Percentiles rank a stretch among this genome's conserved stretches.
These are phyloP conservation scores for Turritopsis dohrnii DNA, from an alignment of 30 jellyfish, hydroid and myxozoan genomes.

Conservation along the genomic window DNA sequence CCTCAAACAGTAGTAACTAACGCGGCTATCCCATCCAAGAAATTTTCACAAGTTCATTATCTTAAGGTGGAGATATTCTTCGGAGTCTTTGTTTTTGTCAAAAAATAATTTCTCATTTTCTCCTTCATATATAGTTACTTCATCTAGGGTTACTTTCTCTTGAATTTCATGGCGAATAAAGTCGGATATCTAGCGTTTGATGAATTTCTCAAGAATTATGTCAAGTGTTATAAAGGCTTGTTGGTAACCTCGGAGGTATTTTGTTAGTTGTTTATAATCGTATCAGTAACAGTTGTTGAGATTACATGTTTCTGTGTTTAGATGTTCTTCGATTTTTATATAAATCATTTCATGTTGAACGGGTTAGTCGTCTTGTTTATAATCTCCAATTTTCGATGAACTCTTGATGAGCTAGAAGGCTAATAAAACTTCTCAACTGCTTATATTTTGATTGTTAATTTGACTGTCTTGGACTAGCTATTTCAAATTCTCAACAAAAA, in stretches of 20 bases:
- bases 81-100: not conserved
- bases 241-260: conserved; percentile 76
- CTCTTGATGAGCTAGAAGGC: too few species aligned
- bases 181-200: conserved; percentile 52
- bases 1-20: conserved; percentile 39
- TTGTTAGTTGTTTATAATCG: not conserved
- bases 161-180: conserved; percentile 36
- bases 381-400: too few species aligned
- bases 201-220: conserved; percentile 36
- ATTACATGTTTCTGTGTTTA: not conserved
- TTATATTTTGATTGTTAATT: too few species aligned
- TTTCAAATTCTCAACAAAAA: too few species aligned
- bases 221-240: conserved; percentile 39
- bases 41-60: conserved; percentile 73
- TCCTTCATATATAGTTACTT: not conserved
- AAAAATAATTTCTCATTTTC: not conserved
- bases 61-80: conserved; percentile 37
- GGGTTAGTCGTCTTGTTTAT: too few species aligned
- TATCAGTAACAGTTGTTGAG: not conserved
- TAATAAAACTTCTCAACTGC: too few species aligned
- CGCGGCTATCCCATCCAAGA: conserved; percentile 55
- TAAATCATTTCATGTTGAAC: not conserved
- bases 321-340: conserved; percentile 13
- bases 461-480: too few species aligned
- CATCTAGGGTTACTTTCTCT: conserved; percentile 50